phyloP scores from a whole-genome alignment of 92 coral and sea anemone genomes.

The Zoanthus gigantus region DNA sequence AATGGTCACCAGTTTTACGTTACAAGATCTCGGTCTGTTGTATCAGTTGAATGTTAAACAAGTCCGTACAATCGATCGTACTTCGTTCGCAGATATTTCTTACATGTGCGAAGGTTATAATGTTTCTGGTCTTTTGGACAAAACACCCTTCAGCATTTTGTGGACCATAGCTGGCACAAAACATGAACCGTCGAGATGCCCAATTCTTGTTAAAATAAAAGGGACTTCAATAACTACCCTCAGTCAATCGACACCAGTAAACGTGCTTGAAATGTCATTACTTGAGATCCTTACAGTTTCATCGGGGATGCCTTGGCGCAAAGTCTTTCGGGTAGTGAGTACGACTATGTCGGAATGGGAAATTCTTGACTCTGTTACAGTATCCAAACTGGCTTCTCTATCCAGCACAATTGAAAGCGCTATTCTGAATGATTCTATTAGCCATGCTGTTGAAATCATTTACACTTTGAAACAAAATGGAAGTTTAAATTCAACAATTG shows the following conservation, averaged over 20 bases:
- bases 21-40: constrained; percentile 61
- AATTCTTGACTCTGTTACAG: constrained; percentile 54
- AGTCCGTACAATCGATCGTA: constrained; percentile 43
- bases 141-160: constrained; percentile 60
- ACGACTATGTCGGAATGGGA: constrained; percentile 72
- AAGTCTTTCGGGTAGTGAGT: constrained; percentile 44
- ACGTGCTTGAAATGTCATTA: constrained; percentile 42
- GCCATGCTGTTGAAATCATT: constrained; percentile 44
- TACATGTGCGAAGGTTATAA: constrained; percentile 55
- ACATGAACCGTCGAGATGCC: constrained; percentile 46
- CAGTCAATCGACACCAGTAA: constrained; percentile 9
- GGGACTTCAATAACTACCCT: constrained; percentile 56
- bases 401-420: constrained; percentile 10
- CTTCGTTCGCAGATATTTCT: constrained; percentile 61
- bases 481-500: constrained; percentile 3
- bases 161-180: constrained; percentile 61
- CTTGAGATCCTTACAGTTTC: constrained; percentile 57
- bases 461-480: constrained; percentile 22
- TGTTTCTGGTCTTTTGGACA: constrained; percentile 17
- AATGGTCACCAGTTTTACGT: constrained; percentile 26
- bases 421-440: constrained; percentile 55
- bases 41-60: constrained; percentile 71
- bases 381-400: constrained; percentile 51
- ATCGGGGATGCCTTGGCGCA: constrained; percentile 64
- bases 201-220: constrained; percentile 50